phyloP scores from a whole-genome alignment of 2,113 vertebrate species.

The Cichladusa arquata region DNA sequence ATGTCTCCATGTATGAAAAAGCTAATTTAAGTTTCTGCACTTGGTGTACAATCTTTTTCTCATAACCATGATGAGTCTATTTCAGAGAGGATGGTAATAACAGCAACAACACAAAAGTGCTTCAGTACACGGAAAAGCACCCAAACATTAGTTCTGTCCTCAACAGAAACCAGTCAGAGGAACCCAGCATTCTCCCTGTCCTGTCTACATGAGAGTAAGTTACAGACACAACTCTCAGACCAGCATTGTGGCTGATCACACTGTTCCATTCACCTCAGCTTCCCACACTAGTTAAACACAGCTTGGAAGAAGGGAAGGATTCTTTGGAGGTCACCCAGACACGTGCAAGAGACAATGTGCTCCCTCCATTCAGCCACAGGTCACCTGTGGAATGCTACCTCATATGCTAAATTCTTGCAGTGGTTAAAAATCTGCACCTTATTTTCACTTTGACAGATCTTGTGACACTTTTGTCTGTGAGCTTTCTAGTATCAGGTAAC shows the following conservation, averaged over 20 bases:
- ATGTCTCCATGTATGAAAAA: background rate
- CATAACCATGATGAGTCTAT: background rate
- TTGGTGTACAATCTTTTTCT: background rate
- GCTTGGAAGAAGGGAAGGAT: background rate
- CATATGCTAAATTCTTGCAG: background rate
- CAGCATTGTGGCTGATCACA: background rate
- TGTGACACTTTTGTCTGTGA: background rate
- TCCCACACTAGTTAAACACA: background rate
- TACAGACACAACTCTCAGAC: background rate
- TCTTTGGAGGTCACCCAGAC: background rate
- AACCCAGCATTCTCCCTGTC: background rate
- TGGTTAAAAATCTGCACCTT: background rate
- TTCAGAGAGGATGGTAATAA: background rate
- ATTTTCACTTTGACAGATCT: background rate
- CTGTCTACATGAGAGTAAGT: background rate
- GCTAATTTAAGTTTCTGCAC: background rate
- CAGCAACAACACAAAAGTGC: background rate
- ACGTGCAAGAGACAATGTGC: fast-evolving
- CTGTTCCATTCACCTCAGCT: background rate
- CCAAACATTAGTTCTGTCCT: background rate
- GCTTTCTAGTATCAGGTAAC: background rate
- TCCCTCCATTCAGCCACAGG: background rate
- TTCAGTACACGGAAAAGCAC: background rate
- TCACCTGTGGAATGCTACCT: background rate
- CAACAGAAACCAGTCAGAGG: background rate